Percentiles rank a stretch among this genome's conserved stretches.
phyloP scores from a whole-genome alignment of 2,888 invertebrate species.

The Gari tellinella region DNA sequence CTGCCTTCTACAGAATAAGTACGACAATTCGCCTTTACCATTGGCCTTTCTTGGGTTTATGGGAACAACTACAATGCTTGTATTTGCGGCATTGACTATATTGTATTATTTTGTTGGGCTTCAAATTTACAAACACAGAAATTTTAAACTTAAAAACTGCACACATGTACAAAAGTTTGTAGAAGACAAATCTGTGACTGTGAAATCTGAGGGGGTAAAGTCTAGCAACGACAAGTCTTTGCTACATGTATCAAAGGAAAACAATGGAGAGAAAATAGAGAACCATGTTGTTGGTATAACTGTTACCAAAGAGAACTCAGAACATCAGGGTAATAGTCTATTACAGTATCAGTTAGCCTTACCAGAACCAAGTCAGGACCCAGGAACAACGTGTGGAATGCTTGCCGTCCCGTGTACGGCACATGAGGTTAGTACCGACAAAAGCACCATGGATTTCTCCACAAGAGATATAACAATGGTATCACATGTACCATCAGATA shows the following conservation, averaged over 20 bases:
- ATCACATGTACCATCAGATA: not conserved
- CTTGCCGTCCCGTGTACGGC: constrained; percentile 10
- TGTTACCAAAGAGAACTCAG: constrained; percentile 5
- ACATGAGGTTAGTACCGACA: not conserved
- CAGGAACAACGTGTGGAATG: constrained; percentile 42
- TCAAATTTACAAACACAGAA: constrained; percentile 59
- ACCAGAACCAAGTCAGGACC: constrained; percentile 13
- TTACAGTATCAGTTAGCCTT: constrained; percentile 14
- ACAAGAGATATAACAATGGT: not conserved
- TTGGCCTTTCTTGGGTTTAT: constrained; percentile 55
- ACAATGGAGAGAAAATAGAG: constrained; percentile 1
- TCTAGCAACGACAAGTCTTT: constrained; percentile 7
- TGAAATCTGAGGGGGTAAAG: constrained; percentile 19
- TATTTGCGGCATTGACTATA: constrained; percentile 53
- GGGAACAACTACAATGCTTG: constrained; percentile 51
- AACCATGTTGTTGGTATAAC: not conserved
- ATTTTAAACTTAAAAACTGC: constrained; percentile 56
- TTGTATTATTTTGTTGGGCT: constrained; percentile 63
- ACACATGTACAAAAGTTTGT: constrained; percentile 42
- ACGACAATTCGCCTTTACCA: constrained; percentile 50
- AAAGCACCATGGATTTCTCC: not conserved
- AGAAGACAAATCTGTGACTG: constrained; percentile 43
- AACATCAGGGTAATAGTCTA: not conserved
- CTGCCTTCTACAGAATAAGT: constrained; percentile 57
- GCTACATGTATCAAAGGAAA: not conserved